Percentiles rank a stretch among this genome's conserved stretches.
Evolutionary conservation across 2,888 invertebrate species (phyloP).

Genomic region (Periphyllus acericola): DNA sequence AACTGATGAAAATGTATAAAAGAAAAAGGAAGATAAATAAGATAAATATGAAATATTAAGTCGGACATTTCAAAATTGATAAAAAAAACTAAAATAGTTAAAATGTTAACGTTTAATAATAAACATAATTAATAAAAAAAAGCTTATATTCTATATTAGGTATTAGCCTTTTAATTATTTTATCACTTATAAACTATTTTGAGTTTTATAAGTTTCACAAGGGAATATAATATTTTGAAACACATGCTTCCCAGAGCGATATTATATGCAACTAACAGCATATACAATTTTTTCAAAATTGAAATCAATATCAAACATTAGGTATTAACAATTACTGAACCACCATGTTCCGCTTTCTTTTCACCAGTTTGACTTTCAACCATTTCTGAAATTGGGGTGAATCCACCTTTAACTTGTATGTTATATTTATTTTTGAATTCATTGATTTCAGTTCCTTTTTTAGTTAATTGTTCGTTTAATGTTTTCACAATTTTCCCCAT

Average conservation of each 20-base stretch:
- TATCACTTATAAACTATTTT: conserved; percentile 37
- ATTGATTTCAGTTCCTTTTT: conserved; percentile 90
- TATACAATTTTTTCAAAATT: conserved; percentile 5
- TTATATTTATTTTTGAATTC: conserved; percentile 91
- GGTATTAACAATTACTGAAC: conserved; percentile 53
- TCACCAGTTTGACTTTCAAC: conserved; percentile 49
- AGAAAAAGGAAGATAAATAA: neutral
- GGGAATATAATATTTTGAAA: conserved; percentile 32
- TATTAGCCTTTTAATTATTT: conserved; percentile 39
- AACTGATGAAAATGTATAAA: neutral
- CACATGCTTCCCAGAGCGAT: neutral
- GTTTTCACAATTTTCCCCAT: conserved; percentile 66
- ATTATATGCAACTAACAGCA: conserved; percentile 9
- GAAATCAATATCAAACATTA: conserved; percentile 25
- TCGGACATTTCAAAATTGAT: neutral
- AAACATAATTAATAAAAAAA: conserved; percentile 2
- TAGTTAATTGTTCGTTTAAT: conserved; percentile 82
- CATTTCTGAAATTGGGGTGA: conserved; percentile 42
- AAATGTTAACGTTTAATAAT: conserved; percentile 49
- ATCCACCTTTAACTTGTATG: conserved; percentile 76
- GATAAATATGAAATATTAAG: neutral
- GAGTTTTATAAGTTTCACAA: conserved; percentile 9
- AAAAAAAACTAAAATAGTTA: neutral
- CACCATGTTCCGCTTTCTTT: conserved; percentile 39
- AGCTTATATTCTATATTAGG: conserved; percentile 38